phyloP scores from a whole-genome alignment of 1,140 invertebrate genomes.

The Homalodisca vitripennis region DNA sequence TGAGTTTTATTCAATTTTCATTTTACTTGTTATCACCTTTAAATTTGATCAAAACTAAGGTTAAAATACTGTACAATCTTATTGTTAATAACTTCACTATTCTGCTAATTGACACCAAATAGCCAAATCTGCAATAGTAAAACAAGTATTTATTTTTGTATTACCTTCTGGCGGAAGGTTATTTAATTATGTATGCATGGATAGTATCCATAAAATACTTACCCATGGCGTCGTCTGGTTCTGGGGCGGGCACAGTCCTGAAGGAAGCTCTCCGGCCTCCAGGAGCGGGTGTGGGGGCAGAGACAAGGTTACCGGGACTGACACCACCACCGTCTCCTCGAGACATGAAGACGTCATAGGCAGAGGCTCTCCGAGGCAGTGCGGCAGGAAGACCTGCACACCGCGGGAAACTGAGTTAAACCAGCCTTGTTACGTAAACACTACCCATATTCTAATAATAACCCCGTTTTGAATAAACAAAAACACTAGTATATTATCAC shows the following conservation, averaged over 20 bases:
- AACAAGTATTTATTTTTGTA: too few species aligned
- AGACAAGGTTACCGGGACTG: constrained; percentile 40
- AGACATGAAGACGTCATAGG: constrained; percentile 70
- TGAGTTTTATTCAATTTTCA: too few species aligned
- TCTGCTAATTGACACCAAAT: not conserved
- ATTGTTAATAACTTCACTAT: not conserved
- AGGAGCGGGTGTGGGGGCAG: constrained; percentile 29
- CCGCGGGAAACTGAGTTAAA: not conserved
- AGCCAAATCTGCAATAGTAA: not conserved
- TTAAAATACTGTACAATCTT: too few species aligned
- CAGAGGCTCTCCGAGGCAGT: constrained; percentile 59
- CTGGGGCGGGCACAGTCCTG: constrained; percentile 52
- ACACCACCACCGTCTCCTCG: constrained; percentile 40
- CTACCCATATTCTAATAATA: too few species aligned
- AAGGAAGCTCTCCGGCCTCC: constrained; percentile 64
- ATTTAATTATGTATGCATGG: not conserved
- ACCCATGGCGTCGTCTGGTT: constrained; percentile 53
- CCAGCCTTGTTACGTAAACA: too few species aligned
- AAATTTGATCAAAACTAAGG: too few species aligned
- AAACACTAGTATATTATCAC: too few species aligned
- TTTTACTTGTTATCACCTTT: too few species aligned
- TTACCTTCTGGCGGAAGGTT: not conserved
- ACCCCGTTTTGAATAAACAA: too few species aligned
- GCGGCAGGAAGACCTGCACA: constrained; percentile 37
- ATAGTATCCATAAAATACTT: constrained; percentile 19